Base-by-base conservation (phyloP, 30 jellyfish, hydroid and myxozoan genomes). In the Turritopsis dohrnii region DNA sequence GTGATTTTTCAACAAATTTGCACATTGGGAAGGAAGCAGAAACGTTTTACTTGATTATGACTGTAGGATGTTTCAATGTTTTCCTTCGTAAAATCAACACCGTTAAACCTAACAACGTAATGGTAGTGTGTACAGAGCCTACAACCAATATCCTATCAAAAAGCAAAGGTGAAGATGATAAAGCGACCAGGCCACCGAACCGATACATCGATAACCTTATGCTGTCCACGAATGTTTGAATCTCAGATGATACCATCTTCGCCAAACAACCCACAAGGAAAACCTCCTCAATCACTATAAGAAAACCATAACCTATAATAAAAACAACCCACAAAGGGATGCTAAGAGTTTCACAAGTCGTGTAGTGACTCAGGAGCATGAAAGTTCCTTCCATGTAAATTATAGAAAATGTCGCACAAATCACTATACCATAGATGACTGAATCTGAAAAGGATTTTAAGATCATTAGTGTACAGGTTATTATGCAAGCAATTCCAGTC, bases 181-280 rank as follows among this genome's bases (percentile, higher is more conserved):
- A 69, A n/a, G 77, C 77, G 19, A 27, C 77, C 77, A 69, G 77
- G 17, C 77, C 77, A 69, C 77, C 77, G 8, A 69, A 27, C 30
- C 77, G 28, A 69, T 69, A 69, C 77, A 69, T 69, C 16, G 77
- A n/a, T 69, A 69, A 19, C 22, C 77, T 23, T 8, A 69, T 69
- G 77, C 77, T 69, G 30, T 69, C 77, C 16, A 69, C 77, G 77
- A n/a, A 69, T n/a, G 77, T 69, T 19, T 69, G 77, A 19, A 69
- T 69, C 9, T 69, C 1, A n/a, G 77, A 69, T 69, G 77, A 19
- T 19, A 69, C 77, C 77, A 69, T 69, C 30, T 69, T 69, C 77
- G 77, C 77, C 77, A 69, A 69, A 19, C 77, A 69, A 69, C 77
- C 77, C 17, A 69, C 77, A 9, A 69, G 22, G 77, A 69, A 69